Conservation (phyloP, 2,797 vertebrate genomes). For the Notolepis coatsorum region DNA sequence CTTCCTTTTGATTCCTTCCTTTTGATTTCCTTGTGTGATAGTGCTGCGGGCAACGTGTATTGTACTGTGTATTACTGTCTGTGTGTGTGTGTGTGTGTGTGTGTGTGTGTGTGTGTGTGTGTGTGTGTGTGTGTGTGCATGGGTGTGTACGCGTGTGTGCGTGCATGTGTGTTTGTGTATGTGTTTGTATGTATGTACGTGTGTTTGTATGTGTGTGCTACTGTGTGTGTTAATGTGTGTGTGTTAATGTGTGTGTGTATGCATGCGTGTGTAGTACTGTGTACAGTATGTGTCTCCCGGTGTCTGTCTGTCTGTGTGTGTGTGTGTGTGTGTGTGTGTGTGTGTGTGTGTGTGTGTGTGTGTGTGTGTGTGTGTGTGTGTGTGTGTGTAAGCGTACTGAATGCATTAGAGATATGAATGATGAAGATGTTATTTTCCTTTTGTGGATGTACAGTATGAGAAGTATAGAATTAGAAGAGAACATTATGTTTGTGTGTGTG, state of each 20-base stretch:
- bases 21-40: conserved; percentile 3
- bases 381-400: conserved; percentile 13
- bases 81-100: too few species aligned
- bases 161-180: too few species aligned
- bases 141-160: too few species aligned
- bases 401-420: conserved; percentile 31
- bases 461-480: conserved; percentile 29
- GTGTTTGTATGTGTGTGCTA: not conserved
- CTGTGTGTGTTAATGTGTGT: too few species aligned
- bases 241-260: too few species aligned
- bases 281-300: too few species aligned
- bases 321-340: too few species aligned
- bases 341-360: too few species aligned
- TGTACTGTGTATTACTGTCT: conserved; percentile 3
- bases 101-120: too few species aligned
- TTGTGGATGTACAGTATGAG: conserved; percentile 34
- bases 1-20: conserved; percentile 14
- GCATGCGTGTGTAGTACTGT: too few species aligned
- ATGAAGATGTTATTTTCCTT: conserved; percentile 21
- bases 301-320: not conserved
- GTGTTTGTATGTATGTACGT: not conserved
- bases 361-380: not conserved
- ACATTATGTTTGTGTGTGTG: too few species aligned
- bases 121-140: not conserved
- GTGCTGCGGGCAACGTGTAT: not conserved